A percentile compares a stretch with the other conserved stretches of the same genome.
These are phyloP conservation scores for Acrobasis repandana DNA, from an alignment of 2,888 invertebrate species.

Conservation along the genomic window DNA sequence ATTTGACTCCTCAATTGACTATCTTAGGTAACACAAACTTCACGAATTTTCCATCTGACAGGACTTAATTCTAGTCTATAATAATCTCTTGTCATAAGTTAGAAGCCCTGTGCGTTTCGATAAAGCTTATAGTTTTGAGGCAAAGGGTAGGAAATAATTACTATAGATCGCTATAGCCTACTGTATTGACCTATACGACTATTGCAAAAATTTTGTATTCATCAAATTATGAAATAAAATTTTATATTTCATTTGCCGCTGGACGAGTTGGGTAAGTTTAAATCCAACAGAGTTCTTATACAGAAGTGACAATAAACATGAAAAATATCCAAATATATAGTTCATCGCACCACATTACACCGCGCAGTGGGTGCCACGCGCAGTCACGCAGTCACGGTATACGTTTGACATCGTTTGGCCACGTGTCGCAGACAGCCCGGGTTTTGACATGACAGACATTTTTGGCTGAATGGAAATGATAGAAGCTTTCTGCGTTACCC, in stretches of 20 bases:
- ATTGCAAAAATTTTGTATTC: too few species aligned
- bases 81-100: not conserved
- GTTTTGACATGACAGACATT: constrained; percentile 31
- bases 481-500: too few species aligned
- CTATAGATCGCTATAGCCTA: too few species aligned
- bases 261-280: not conserved
- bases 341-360: not conserved
- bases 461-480: not conserved
- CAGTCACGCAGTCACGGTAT: constrained; percentile 26
- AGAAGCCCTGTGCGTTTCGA: not conserved
- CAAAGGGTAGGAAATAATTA: not conserved
- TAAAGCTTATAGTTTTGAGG: not conserved
- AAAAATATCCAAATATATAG: not conserved
- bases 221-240: too few species aligned
- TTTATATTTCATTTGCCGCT: not conserved
- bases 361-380: not conserved
- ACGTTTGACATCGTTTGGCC: constrained; percentile 41
- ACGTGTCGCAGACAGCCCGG: constrained; percentile 41
- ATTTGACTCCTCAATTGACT: too few species aligned
- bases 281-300: too few species aligned
- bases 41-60: not conserved
- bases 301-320: not conserved
- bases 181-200: too few species aligned
- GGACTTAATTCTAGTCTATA: not conserved
- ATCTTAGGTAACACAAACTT: not conserved